A percentile compares a stretch with the other conserved stretches of the same genome.
Conservation (phyloP, 2,113 vertebrate genomes). For the Gallinago undulata region DNA sequence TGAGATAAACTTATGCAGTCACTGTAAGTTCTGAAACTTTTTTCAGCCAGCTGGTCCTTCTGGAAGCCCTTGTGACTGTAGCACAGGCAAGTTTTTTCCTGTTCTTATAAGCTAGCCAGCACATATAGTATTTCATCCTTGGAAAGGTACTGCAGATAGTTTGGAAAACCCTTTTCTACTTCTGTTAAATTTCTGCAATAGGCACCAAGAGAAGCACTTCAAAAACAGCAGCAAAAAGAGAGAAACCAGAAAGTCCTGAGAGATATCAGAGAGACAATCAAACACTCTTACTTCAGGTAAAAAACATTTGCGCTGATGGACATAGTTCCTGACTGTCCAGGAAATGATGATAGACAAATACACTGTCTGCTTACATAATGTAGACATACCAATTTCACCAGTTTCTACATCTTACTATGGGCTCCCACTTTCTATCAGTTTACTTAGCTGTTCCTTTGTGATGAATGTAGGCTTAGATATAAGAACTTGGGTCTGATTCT, state of each 20-base stretch:
- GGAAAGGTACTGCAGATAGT: background rate
- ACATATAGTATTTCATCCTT: background rate
- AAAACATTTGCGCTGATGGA: background rate
- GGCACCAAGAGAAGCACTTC: slow-evolving; percentile 43
- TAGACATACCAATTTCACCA: background rate
- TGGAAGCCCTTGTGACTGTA: background rate
- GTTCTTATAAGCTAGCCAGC: background rate
- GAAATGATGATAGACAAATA: background rate
- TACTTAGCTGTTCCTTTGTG: background rate
- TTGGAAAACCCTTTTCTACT: background rate
- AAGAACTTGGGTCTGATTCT: background rate
- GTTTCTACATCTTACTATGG: background rate
- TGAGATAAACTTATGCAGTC: background rate
- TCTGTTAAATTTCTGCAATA: slow-evolving; percentile 21
- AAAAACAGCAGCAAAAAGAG: slow-evolving; percentile 46
- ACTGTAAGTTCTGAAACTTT: background rate
- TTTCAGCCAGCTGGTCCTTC: background rate
- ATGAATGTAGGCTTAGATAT: background rate
- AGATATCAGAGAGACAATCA: slow-evolving; percentile 80
- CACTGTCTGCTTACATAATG: background rate
- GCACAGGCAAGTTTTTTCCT: background rate
- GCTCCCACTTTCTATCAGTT: background rate
- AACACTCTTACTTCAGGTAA: slow-evolving; percentile 88
- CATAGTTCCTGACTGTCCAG: background rate
- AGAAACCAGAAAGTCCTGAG: slow-evolving; percentile 66